Percentiles rank a stretch among this genome's conserved stretches.
phyloP scores from a whole-genome alignment of 2,797 vertebrate species.

The Cygnus olor region DNA sequence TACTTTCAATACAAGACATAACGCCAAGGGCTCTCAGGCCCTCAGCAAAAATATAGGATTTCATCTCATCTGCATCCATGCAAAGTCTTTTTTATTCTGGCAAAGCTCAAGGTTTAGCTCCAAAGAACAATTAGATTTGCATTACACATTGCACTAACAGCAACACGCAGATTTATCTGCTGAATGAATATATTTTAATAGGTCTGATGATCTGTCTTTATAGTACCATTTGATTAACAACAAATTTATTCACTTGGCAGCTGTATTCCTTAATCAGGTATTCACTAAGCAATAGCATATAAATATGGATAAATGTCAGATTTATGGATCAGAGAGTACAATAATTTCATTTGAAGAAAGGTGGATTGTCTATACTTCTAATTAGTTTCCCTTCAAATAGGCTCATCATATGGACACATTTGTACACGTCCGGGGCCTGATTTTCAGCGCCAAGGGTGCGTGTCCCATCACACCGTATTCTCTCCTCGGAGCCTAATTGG shows the following conservation, averaged over 20 bases:
- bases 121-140: slow-evolving; percentile 58
- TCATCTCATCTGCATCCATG: slow-evolving; percentile 30
- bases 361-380: slow-evolving; percentile 55
- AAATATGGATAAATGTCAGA: slow-evolving; percentile 78
- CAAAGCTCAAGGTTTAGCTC: slow-evolving; percentile 48
- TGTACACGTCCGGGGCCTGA: neutral
- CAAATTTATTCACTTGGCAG: slow-evolving; percentile 78
- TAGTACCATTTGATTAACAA: slow-evolving; percentile 76
- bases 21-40: slow-evolving; percentile 27
- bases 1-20: slow-evolving; percentile 48
- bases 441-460: neutral
- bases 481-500: neutral
- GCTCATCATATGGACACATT: neutral
- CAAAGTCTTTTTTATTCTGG: slow-evolving; percentile 42
- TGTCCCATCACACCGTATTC: neutral
- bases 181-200: slow-evolving; percentile 75
- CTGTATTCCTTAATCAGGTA: slow-evolving; percentile 78
- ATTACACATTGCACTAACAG: slow-evolving; percentile 44
- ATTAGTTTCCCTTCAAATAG: slow-evolving; percentile 41
- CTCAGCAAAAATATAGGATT: slow-evolving; percentile 28
- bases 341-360: slow-evolving; percentile 67
- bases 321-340: slow-evolving; percentile 70
- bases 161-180: slow-evolving; percentile 57
- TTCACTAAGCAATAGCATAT: slow-evolving; percentile 74
- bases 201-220: slow-evolving; percentile 76